Evolutionary conservation across 2,797 vertebrate species (phyloP).

Genomic region (Protonibea diacanthus): DNA sequence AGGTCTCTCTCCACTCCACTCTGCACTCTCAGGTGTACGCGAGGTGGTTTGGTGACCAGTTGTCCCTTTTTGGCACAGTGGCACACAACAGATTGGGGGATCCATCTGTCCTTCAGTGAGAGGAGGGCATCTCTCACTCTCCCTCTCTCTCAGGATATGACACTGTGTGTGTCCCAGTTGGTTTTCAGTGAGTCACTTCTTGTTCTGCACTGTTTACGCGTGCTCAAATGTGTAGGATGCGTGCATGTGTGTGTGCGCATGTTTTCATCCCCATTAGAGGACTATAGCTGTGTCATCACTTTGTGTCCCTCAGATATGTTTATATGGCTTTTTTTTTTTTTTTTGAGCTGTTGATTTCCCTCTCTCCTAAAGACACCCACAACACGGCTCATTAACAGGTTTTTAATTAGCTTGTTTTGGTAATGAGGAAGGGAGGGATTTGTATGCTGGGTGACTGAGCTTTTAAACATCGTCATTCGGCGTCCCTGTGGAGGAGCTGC

Average conservation of each 20-base stretch:
- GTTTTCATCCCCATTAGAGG: slow-evolving; percentile 43
- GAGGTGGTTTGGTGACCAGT: slow-evolving; percentile 60
- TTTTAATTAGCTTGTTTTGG: slow-evolving; percentile 85
- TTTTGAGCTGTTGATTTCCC: slow-evolving; percentile 42
- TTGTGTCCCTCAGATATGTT: slow-evolving; percentile 55
- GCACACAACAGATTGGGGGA: slow-evolving; percentile 68
- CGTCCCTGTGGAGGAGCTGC: slow-evolving; percentile 40
- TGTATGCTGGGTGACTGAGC: slow-evolving; percentile 53
- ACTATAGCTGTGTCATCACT: slow-evolving; percentile 54
- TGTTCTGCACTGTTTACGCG: slow-evolving; percentile 53
- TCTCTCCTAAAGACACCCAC: slow-evolving; percentile 57
- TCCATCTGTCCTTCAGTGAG: slow-evolving; percentile 76
- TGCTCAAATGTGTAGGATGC: slow-evolving; percentile 40
- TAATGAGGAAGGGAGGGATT: slow-evolving; percentile 76
- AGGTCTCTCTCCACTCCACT: not conserved
- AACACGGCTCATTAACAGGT: slow-evolving; percentile 78
- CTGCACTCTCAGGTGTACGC: slow-evolving; percentile 50
- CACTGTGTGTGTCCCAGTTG: slow-evolving; percentile 78
- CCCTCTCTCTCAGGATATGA: slow-evolving; percentile 76
- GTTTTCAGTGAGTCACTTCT: slow-evolving; percentile 80
- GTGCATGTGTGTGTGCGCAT: slow-evolving; percentile 16
- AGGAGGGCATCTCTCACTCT: slow-evolving; percentile 63
- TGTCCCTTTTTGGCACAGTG: slow-evolving; percentile 64
- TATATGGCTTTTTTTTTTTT: not conserved
- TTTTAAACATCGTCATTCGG: slow-evolving; percentile 55